Base-by-base conservation (phyloP, 2,888 invertebrate species). In the Osmoderma eremita region DNA sequence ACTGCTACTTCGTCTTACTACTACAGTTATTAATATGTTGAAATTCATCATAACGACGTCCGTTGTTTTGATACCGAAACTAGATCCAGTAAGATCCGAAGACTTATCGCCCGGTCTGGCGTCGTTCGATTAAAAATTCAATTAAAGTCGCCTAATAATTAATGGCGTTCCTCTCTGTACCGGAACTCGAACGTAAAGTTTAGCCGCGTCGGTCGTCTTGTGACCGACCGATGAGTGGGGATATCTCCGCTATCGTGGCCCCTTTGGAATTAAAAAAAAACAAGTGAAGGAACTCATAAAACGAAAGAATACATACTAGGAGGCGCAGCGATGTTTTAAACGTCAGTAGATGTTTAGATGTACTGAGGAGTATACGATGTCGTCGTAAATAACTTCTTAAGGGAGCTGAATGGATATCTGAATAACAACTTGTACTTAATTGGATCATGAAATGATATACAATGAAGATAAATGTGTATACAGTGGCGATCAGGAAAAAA, bases 41-140 rank as follows among this genome's bases (percentile, higher is more conserved):
- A 53, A 53, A 53, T 36, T 38, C 53, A 53, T 53, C 18, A 53
- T 53, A 53, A 53, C 13, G 53, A 17, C 53, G 38, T n/a, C 53
- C 53, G n/a, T 53, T 53, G 53, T 53, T 53, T 53, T 53, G 53
- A 53, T 38, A 53, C 38, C 10, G 53, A 38, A 36, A 15, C 53
- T 22, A 13, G 15, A 38, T 36, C 38, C 12, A 53, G 22, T 53
- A 53, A 38, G 17, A 24, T 51, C 10, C 2, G 54, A 48, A 17
- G 30, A 61, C 30, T 56, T 56, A 56, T 56, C 56, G 41, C 13
- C 45, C 17, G 30, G 58, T 18, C 24, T 45, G 58, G 45, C 45
- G 45, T 61, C 58, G 41, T 45, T 61, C 45, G 58, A 61, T 61
- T 48, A 61, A 61, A 61, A 61, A 61, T 61, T 61, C 58, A 61